These are phyloP conservation scores for Patiria miniata DNA, from an alignment of 35 echinoderm and acorn worm genomes.

Conservation along the genomic window DNA sequence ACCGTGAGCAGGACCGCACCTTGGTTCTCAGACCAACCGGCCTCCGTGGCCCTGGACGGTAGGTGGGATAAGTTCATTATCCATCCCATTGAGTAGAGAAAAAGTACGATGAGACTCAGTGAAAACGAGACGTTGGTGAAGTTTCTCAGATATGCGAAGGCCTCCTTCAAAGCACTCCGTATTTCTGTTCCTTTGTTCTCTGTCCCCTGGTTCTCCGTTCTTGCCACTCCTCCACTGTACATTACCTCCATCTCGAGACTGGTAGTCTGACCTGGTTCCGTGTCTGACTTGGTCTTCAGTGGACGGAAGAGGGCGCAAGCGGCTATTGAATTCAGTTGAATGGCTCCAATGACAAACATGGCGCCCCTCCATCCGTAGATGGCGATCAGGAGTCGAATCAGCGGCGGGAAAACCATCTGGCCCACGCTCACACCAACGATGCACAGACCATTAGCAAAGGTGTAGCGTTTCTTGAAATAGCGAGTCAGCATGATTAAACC, in stretches of 20 bases:
- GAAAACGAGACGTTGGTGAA: background rate
- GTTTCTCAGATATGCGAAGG: background rate
- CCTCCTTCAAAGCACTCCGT: too few species aligned
- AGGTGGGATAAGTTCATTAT: background rate
- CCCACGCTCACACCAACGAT: slow-evolving; percentile 23
- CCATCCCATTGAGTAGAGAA: background rate
- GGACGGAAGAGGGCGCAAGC: slow-evolving; percentile 44
- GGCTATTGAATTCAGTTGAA: slow-evolving; percentile 23
- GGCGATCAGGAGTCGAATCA: slow-evolving; percentile 27
- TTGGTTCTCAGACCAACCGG: background rate
- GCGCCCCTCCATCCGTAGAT: slow-evolving; percentile 62
- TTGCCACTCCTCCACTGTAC: too few species aligned
- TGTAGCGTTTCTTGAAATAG: slow-evolving; percentile 43
- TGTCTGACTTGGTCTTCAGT: background rate
- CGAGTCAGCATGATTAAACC: background rate
- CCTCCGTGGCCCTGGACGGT: background rate
- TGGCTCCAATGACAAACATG: slow-evolving; percentile 31
- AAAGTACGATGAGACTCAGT: background rate
- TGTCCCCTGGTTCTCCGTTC: too few species aligned
- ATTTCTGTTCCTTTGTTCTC: too few species aligned
- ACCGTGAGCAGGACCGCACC: background rate
- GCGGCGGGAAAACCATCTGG: slow-evolving; percentile 39
- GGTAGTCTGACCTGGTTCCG: background rate
- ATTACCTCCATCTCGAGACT: background rate
- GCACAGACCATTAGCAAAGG: slow-evolving; percentile 36